Conservation (phyloP, 2,888 invertebrate genomes). For the Limnephilus auricula region DNA sequence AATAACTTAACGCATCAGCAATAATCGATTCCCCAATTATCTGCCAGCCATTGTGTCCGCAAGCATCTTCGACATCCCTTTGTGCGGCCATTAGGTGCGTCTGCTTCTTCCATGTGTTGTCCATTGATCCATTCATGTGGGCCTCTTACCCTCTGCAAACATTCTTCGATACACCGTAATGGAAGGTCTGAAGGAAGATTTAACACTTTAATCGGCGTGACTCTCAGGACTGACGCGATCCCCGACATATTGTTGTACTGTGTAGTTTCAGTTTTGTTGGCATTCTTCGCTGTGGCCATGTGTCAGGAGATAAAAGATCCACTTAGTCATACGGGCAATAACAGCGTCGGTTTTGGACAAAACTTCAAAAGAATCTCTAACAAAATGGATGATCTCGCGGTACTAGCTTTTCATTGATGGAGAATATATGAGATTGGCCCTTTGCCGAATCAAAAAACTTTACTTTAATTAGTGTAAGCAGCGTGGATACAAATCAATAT, state of each 20-base stretch:
- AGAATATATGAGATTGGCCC: neutral
- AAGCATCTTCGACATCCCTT: slow-evolving; percentile 42
- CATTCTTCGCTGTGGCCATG: slow-evolving; percentile 37
- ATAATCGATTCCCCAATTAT: slow-evolving; percentile 66
- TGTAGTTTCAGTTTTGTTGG: slow-evolving; percentile 9
- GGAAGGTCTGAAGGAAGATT: slow-evolving; percentile 50
- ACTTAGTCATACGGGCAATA: slow-evolving; percentile 63
- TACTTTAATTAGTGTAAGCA: neutral
- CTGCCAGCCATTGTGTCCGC: slow-evolving; percentile 55
- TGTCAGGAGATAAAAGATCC: slow-evolving; percentile 60
- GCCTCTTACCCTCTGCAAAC: slow-evolving; percentile 55
- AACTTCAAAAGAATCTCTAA: slow-evolving; percentile 49
- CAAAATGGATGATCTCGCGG: slow-evolving; percentile 42
- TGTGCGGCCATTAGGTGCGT: slow-evolving; percentile 55
- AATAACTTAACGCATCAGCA: slow-evolving; percentile 62
- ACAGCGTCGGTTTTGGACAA: slow-evolving; percentile 56
- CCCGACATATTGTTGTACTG: slow-evolving; percentile 15
- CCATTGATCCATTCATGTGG: slow-evolving; percentile 48
- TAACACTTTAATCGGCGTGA: slow-evolving; percentile 61
- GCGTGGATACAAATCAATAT: neutral
- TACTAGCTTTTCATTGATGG: slow-evolving; percentile 32
- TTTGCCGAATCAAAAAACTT: neutral
- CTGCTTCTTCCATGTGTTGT: slow-evolving; percentile 34
- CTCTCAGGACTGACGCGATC: slow-evolving; percentile 21
- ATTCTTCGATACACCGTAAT: slow-evolving; percentile 51